These are phyloP conservation scores for Microctenopoma steveboyesi DNA, from an alignment of 2,797 vertebrate species.

Conservation along the genomic window DNA sequence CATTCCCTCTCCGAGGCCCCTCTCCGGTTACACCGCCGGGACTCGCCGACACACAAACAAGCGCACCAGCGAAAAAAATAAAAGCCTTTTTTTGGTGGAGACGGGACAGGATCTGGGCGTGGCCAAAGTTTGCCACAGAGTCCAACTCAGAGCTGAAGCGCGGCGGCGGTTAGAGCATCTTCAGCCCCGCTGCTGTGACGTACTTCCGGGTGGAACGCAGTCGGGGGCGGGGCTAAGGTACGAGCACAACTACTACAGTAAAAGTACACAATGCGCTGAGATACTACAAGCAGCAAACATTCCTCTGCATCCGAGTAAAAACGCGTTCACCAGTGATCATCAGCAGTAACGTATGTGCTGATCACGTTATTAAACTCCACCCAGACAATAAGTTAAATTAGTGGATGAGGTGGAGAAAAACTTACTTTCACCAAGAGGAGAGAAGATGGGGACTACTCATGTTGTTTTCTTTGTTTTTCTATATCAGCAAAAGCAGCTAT, in stretches of 20 bases:
- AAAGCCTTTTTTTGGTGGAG: conserved; percentile 53
- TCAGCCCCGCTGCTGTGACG: conserved; percentile 55
- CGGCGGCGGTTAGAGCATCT: conserved; percentile 53
- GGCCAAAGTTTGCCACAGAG: conserved; percentile 82
- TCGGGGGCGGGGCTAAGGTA: conserved; percentile 42
- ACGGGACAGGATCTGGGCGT: conserved; percentile 83
- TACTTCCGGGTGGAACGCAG: conserved; percentile 58
- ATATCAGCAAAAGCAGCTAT: no score
- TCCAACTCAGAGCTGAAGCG: conserved; percentile 70
- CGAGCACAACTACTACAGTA: neutral
- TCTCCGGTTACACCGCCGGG: conserved; percentile 87
- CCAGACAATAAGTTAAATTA: no score
- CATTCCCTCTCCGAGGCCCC: conserved; percentile 84
- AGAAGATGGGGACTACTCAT: no score
- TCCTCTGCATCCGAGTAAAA: no score
- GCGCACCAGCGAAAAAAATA: conserved; percentile 61
- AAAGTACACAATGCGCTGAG: neutral
- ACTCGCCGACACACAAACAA: conserved; percentile 83
- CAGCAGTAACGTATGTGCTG: no score
- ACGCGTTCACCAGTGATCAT: no score
- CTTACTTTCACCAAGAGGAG: no score
- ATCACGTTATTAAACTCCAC: no score
- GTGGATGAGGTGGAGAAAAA: no score
- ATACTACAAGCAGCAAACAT: neutral
- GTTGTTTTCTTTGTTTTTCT: no score